Evolutionary conservation across 2,888 invertebrate genomes (phyloP).

Genomic region (Phyllotreta cruciferae): DNA sequence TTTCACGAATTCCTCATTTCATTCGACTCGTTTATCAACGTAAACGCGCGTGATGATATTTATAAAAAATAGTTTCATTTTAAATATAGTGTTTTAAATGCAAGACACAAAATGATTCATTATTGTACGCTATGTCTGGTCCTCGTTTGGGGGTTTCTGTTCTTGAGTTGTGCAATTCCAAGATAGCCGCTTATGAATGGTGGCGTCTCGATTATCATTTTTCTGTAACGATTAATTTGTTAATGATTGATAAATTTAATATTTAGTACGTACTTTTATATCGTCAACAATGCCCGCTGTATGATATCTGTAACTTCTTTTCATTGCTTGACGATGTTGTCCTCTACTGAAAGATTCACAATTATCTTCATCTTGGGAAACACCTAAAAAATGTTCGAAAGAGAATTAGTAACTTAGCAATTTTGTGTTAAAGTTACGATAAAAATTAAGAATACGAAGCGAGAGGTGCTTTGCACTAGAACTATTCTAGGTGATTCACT

Average conservation of each 20-base stretch:
- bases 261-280: conserved; percentile 58
- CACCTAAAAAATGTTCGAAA: conserved; percentile 45
- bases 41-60: too few relatives aligned
- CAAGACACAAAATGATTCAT: conserved; percentile 52
- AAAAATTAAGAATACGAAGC: conserved; percentile 28
- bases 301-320: conserved; percentile 65
- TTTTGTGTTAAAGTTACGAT: conserved; percentile 23
- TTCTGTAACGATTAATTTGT: conserved; percentile 55
- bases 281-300: conserved; percentile 73
- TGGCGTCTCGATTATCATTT: conserved; percentile 61
- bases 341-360: conserved; percentile 58
- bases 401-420: conserved; percentile 1
- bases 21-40: too few relatives aligned
- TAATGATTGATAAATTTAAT: background rate
- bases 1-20: background rate
- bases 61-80: too few relatives aligned
- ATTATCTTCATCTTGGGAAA: conserved; percentile 55
- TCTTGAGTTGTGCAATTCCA: conserved; percentile 64
- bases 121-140: conserved; percentile 59
- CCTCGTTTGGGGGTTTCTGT: conserved; percentile 52
- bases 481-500: conserved; percentile 39
- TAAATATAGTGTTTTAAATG: conserved; percentile 36
- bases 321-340: conserved; percentile 60
- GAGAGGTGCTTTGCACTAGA: conserved; percentile 39
- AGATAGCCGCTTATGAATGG: conserved; percentile 68